Base-by-base conservation (phyloP, 2,113 vertebrate genomes). In the Syrrhaptes paradoxus region DNA sequence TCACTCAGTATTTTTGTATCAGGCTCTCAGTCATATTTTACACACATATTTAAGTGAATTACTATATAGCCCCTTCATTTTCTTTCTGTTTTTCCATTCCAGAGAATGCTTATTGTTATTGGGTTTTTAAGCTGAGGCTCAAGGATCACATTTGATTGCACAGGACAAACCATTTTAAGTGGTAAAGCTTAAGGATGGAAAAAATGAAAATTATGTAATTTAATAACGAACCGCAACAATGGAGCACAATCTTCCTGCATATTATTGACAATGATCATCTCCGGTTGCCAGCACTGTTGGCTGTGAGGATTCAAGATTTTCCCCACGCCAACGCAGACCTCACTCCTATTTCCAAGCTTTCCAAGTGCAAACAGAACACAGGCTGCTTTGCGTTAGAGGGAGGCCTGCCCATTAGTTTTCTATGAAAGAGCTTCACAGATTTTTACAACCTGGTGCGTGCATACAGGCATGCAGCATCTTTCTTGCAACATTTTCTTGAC, bases 191-290 rank as follows among this genome's bases (percentile, higher is more conserved):
- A 96, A 89, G 93, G 94, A 96, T 82, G 95, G 97, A 97, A 98
- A 97, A 98, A 96, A 97, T 97, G 95, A 97, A 96, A 97, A 97
- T 98, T 90, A 95, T 92, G 95, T 97, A 97, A 98, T 97, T 96
- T 71, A 98, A 98, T 96, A 97, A 97, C 46, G 91, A 96, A 91
- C 93, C 80, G 74, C 73, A 90, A 98, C 95, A 97, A 97, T 97
- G 87, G 95, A 95, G 93, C 58, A 25, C 91, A 92, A 91, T 96
- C 96, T 97, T 97, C 91, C 97, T 93, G 83, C 32, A 7, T 31
- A 84, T 96, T 95, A 93, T 85, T 97, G 96, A 95, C 58, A 74
- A 93, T 93, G 96, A 97, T 88, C 62, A 81, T 96, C 93, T 96
- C 95, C 71, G 79, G 90, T 89, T 92, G 94, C 93, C 94, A 96